Evolutionary conservation across 2,113 vertebrate species (phyloP).

Genomic region (Plecotus auritus): DNA sequence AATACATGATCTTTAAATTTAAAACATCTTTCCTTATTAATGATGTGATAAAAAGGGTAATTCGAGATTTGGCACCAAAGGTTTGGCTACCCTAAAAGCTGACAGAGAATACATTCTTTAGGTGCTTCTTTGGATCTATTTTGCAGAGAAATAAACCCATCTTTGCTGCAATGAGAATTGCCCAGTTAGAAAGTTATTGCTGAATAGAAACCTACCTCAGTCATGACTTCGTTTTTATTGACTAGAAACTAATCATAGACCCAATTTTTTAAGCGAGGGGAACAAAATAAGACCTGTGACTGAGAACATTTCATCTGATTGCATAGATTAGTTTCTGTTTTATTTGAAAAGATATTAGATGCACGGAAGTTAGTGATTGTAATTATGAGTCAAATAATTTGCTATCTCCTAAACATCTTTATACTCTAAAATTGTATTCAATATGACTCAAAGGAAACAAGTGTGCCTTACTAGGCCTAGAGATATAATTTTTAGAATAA

Average conservation of each 20-base stretch:
- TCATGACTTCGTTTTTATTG: conserved; percentile 31
- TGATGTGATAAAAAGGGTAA: neutral
- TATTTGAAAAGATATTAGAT: conserved; percentile 8
- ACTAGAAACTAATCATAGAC: neutral
- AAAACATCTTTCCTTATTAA: conserved; percentile 52
- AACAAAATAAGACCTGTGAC: neutral
- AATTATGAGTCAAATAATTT: neutral
- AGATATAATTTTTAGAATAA: neutral
- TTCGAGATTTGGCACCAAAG: neutral
- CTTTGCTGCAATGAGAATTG: neutral
- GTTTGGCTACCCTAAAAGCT: neutral
- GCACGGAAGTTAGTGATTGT: neutral
- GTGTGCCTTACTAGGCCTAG: neutral
- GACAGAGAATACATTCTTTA: conserved; percentile 31
- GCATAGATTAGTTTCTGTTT: neutral
- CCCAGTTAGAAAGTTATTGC: neutral
- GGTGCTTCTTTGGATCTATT: neutral
- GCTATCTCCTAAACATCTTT: no score
- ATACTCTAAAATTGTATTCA: neutral
- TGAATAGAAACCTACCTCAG: neutral
- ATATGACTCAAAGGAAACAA: neutral
- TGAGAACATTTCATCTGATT: neutral
- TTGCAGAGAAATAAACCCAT: conserved; percentile 28
- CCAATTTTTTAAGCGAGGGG: neutral
- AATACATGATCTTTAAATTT: neutral